A percentile compares a stretch with the other conserved stretches of the same genome.
Evolutionary conservation across 1,140 invertebrate species (phyloP).

Genomic region (Phthorimaea operculella): DNA sequence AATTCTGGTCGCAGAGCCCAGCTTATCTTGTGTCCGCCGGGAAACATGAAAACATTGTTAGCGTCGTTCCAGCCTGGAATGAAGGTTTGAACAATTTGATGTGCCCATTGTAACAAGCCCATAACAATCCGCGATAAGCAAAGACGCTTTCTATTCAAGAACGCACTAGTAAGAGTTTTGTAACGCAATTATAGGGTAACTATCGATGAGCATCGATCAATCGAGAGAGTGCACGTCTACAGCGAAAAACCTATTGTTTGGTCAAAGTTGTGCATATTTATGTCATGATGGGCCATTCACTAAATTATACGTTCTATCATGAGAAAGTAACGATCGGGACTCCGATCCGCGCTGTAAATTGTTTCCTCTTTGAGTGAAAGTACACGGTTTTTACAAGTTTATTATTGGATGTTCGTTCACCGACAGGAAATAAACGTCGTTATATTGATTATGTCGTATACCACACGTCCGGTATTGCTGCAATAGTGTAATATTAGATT

Average conservation of each 20-base stretch:
- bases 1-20: background rate
- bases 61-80: slow-evolving; percentile 8
- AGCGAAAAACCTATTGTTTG: slow-evolving; percentile 51
- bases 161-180: slow-evolving; percentile 46
- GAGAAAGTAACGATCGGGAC: slow-evolving; percentile 56
- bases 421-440: background rate
- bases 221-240: slow-evolving; percentile 27
- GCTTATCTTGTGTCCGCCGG: background rate
- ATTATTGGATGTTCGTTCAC: slow-evolving; percentile 11
- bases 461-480: background rate
- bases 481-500: background rate
- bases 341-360: slow-evolving; percentile 46
- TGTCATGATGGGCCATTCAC: slow-evolving; percentile 47
- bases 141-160: slow-evolving; percentile 49
- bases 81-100: slow-evolving; percentile 20
- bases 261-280: slow-evolving; percentile 39
- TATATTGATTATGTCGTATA: background rate
- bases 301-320: slow-evolving; percentile 59
- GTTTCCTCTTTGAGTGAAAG: slow-evolving; percentile 51
- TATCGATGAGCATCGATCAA: slow-evolving; percentile 29
- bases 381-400: slow-evolving; percentile 26
- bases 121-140: slow-evolving; percentile 40
- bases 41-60: slow-evolving; percentile 13
- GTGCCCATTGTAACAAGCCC: slow-evolving; percentile 26
- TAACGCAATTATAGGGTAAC: slow-evolving; percentile 37